A percentile compares a stretch with the other conserved stretches of the same genome.
Evolutionary conservation across 2,797 vertebrate genomes (phyloP).

Genomic region (Lepidocolaptes lacrymiger): DNA sequence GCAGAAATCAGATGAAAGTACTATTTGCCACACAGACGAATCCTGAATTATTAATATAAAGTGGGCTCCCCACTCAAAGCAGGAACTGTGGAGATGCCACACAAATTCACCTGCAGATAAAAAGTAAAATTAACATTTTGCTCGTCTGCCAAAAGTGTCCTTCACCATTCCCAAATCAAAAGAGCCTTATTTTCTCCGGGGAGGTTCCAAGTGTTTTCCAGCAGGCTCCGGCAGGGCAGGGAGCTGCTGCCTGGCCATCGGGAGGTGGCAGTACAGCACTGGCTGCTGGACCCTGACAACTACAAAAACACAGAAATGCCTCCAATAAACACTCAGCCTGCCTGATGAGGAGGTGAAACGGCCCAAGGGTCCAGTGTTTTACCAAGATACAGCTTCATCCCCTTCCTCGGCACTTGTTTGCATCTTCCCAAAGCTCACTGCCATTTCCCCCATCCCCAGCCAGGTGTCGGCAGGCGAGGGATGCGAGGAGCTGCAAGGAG

Average conservation of each 20-base stretch:
- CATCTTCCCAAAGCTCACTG: background rate
- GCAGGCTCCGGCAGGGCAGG: background rate
- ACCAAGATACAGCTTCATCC: background rate
- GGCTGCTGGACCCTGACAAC: fast-evolving
- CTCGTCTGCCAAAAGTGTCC: background rate
- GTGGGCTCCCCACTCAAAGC: background rate
- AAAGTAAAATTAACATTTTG: background rate
- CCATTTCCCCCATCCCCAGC: too few species aligned
- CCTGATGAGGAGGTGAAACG: background rate
- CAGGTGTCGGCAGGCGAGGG: fast-evolving
- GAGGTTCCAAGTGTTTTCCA: background rate
- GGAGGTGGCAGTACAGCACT: slow-evolving; percentile 58
- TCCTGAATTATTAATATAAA: background rate
- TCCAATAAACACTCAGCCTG: background rate
- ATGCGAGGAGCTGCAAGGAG: fast-evolving
- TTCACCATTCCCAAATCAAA: background rate
- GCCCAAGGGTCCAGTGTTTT: background rate
- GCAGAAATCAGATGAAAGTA: background rate
- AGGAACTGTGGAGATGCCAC: background rate
- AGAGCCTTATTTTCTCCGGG: background rate
- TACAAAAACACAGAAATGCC: background rate
- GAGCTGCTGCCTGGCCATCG: background rate
- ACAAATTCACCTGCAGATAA: background rate
- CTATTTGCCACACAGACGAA: background rate
- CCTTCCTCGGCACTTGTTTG: fast-evolving